phyloP scores from a whole-genome alignment of 2,113 vertebrate genomes.

The Bubo blakistoni region DNA sequence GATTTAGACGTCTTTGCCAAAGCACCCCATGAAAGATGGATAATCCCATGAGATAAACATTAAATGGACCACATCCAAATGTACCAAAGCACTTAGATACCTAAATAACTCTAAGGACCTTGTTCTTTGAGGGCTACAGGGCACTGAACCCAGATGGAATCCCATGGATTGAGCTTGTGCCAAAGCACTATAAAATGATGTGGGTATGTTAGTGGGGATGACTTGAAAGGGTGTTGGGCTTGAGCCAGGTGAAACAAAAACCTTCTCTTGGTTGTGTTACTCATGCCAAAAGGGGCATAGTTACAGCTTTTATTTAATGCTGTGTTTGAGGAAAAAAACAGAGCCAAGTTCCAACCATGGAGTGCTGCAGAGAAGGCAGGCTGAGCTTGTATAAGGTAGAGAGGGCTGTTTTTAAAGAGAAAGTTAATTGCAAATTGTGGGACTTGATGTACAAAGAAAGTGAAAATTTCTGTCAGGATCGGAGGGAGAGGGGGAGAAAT shows the following conservation, averaged over 20 bases:
- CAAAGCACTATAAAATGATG: background rate
- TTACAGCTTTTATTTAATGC: background rate
- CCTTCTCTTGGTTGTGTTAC: background rate
- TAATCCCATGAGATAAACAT: background rate
- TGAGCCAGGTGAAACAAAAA: background rate
- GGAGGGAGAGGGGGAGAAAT: background rate
- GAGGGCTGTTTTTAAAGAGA: background rate
- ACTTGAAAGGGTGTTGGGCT: background rate
- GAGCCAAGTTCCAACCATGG: background rate
- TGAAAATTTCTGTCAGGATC: background rate
- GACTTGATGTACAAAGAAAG: background rate
- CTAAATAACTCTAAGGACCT: background rate
- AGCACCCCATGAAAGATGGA: background rate
- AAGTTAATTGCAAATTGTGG: background rate
- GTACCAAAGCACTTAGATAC: background rate
- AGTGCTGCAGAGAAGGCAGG: background rate
- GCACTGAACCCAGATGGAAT: background rate
- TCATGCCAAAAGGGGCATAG: background rate
- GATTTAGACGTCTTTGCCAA: background rate
- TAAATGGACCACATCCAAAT: background rate
- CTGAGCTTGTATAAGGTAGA: background rate
- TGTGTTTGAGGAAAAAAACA: background rate
- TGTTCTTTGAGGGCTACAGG: background rate
- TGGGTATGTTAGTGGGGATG: background rate
- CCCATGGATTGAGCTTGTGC: background rate